Evolutionary conservation across 2,888 invertebrate species (phyloP), one percentile per base, ranked within the genome.

Genomic region (Apodemia hepburni): DNA sequence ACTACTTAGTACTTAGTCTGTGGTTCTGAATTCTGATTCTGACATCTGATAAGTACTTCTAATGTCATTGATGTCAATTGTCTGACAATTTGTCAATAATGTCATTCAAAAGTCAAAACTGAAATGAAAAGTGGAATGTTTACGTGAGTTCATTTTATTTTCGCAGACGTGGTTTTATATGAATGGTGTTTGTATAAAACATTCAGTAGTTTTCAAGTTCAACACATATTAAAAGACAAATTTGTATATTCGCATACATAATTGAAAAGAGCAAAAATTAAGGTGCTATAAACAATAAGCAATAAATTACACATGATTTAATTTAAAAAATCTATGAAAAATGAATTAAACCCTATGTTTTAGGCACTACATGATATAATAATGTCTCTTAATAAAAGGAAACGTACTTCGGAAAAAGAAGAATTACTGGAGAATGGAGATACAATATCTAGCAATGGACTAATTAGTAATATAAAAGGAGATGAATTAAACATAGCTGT

Each of bases 401-500:
- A 87, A 75, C 81, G 81, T 67, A 75, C 79, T 18, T 66, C 75
- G 45, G 90, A 90, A 67, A 84, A 83, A 61, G 85, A 89, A 61
- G 82, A 88, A 65, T 76, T 89, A 63, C 70, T 92, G 59, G 91
- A 92, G 75, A 90, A 86, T 75, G 91, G 91, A 57, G 86, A 88
- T 58, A 64, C 74, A 15, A 64, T 71, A 17, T 78, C 74, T 65
- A 75, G 70, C 38, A 81, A 74, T 38, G 78, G 75, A 54, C 54
- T 54, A 5, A 54, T 54, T 33, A 92, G 92, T 63, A 92, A 94
- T 71, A 88, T 95, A 66, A 93, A 93, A 74, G 97, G 97, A 15
- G 97, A 97, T 84, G 93, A 94, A 74, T 81, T 93, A 61, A 98
- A 97, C 79, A 97, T 99, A 71, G 94, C 95, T 15, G 93, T 99